These are phyloP conservation scores for Drosophila nannoptera DNA, from an alignment of 1,140 invertebrate species.

Conservation along the genomic window DNA sequence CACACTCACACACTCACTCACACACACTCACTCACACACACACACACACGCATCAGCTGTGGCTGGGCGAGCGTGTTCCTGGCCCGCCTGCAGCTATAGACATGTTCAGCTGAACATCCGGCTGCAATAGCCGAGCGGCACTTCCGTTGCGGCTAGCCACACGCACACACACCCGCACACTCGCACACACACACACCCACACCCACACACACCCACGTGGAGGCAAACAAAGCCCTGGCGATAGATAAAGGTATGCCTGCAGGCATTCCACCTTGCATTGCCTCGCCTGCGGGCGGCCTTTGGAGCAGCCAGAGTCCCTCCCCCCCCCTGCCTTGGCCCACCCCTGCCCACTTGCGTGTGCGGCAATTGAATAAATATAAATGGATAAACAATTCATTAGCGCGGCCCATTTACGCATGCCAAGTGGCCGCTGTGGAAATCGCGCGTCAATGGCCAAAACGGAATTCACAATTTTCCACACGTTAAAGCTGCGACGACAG, in stretches of 20 bases:
- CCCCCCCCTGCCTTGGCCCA: no score
- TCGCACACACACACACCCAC: conserved; percentile 10
- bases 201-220: conserved; percentile 8
- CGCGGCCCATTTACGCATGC: conserved; percentile 48
- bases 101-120: conserved; percentile 22
- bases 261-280: no score
- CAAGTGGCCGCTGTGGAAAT: conserved; percentile 38
- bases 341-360: no score
- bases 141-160: conserved; percentile 43
- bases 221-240: no score
- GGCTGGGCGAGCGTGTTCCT: conserved; percentile 13
- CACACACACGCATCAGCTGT: conserved; percentile 8
- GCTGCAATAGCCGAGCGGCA: conserved; percentile 32
- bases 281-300: no score
- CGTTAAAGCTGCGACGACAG: conserved; percentile 48
- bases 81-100: neutral
- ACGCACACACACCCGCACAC: conserved; percentile 14
- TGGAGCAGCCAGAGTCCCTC: no score
- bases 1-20: conserved; percentile 2
- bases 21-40: no score
- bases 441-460: conserved; percentile 26
- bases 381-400: conserved; percentile 59
- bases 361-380: conserved; percentile 8
- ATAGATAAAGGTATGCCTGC: no score
- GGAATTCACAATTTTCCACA: conserved; percentile 68